Evolutionary conservation across 2,888 invertebrate species (phyloP), one percentile per base, ranked within the genome.

Genomic region (Trissolcus brochymenae): DNA sequence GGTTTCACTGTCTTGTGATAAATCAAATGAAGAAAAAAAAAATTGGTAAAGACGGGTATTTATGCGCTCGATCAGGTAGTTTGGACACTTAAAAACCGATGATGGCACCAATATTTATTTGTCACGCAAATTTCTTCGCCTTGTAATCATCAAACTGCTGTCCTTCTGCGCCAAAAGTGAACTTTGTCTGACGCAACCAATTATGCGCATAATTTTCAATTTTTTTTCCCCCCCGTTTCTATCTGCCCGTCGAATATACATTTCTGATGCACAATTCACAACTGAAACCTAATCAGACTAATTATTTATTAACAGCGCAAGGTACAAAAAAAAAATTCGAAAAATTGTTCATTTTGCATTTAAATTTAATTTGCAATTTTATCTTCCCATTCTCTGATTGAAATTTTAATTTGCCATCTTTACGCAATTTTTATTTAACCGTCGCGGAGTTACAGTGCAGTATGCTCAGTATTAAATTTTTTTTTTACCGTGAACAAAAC

Each of bases 1-100:
- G 11, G 46, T 13, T 7, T 29, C 21, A 40, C 40, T 40, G 53
- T 9, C 21, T 51, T 19, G 51, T 11, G 51, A 50, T 51, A 40
- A 50, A 19, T 62, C 41, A 6, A 51, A 25, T 13, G 50, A 25
- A 49, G 17, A 50, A 61, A 56, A n/a, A 41, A 35, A 14, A 14
- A 9, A 7, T 9, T 11, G 9, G 35, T 11, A 35, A 35, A 11
- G 35, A 21, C n/a, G 25, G 6, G 16, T 14, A 46, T 46, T 46
- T 46, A 16, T 16, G 16, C n/a, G 46, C 25, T 11, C 53, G 25
- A 51, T 51, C 51, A 17, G 17, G 19, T 14, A 19, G n/a, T 17
- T 54, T 19, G 14, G n/a, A 29, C 21, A 14, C 13, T 54, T 19
- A n/a, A 54, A 54, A 54, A 54, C 3, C 25, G n/a, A 54, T 11